These are phyloP conservation scores for Chrysochloris asiatica DNA, from an alignment of 2,113 vertebrate genomes.

Conservation along the genomic window DNA sequence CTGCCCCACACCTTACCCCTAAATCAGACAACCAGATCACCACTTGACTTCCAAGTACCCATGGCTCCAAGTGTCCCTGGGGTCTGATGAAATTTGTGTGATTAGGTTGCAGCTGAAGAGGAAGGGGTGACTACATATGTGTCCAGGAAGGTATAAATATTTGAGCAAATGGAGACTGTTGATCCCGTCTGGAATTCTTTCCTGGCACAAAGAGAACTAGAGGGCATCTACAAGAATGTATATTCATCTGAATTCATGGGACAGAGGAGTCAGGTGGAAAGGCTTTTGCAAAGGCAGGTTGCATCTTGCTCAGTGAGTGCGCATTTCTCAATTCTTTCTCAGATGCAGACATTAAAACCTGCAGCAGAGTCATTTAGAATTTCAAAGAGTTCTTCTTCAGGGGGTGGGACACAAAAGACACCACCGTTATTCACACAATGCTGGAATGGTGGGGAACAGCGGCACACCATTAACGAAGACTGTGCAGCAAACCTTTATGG, in stretches of 20 bases:
- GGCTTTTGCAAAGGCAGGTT: constrained; percentile 80
- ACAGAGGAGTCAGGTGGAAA: constrained; percentile 77
- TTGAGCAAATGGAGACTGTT: constrained; percentile 64
- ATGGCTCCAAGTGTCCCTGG: constrained; percentile 22
- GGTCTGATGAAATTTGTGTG: constrained; percentile 62
- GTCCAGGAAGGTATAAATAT: constrained; percentile 57
- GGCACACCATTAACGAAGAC: constrained; percentile 79
- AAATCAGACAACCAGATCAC: constrained; percentile 14
- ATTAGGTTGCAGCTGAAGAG: constrained; percentile 45
- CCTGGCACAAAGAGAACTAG: constrained; percentile 71
- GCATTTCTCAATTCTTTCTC: constrained; percentile 80
- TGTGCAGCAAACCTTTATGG: constrained; percentile 74
- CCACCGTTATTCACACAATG: constrained; percentile 80
- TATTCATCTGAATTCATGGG: constrained; percentile 72
- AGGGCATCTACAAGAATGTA: constrained; percentile 64
- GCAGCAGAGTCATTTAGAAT: constrained; percentile 85
- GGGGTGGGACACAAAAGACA: constrained; percentile 85
- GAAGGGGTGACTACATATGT: constrained; percentile 14
- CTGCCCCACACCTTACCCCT: not conserved
- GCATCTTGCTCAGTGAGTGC: constrained; percentile 80
- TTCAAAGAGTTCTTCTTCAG: constrained; percentile 87
- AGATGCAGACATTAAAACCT: constrained; percentile 84
- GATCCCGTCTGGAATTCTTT: constrained; percentile 75
- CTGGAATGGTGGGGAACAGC: constrained; percentile 80
- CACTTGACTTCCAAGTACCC: constrained; percentile 59